Percentiles rank a stretch among this genome's conserved stretches.
phyloP scores from a whole-genome alignment of 1,140 invertebrate genomes.

The Drosophila bifasciata region DNA sequence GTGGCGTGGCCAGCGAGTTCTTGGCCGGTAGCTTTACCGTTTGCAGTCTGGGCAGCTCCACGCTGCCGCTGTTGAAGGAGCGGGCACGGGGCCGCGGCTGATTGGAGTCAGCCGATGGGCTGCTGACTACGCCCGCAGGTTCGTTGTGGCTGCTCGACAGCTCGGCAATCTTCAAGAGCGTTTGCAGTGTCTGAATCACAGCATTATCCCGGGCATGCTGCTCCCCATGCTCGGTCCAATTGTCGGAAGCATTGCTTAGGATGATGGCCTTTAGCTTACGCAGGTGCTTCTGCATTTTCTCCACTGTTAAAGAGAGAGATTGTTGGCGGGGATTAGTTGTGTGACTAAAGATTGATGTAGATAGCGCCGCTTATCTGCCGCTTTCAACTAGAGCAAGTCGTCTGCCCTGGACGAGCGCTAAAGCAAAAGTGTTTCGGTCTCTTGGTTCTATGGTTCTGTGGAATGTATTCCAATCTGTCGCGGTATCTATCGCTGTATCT shows the following conservation, averaged over 20 bases:
- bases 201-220: conserved; percentile 75
- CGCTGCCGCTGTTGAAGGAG: conserved; percentile 68
- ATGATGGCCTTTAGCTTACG: conserved; percentile 74
- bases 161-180: conserved; percentile 78
- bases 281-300: conserved; percentile 82
- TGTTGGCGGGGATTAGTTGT: conserved; percentile 25
- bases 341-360: conserved; percentile 19
- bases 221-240: conserved; percentile 69
- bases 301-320: conserved; percentile 55
- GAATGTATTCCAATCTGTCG: conserved; percentile 51
- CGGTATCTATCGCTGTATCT: conserved; percentile 2
- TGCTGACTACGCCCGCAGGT: conserved; percentile 53
- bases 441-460: conserved; percentile 16
- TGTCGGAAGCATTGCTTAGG: conserved; percentile 56
- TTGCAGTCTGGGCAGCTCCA: conserved; percentile 63
- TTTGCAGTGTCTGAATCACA: conserved; percentile 76
- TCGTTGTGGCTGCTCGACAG: conserved; percentile 68
- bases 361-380: conserved; percentile 51
- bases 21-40: conserved; percentile 64
- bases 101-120: conserved; percentile 32
- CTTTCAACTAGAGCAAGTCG: conserved; percentile 50
- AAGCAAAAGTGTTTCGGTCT: conserved; percentile 58
- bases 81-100: conserved; percentile 57
- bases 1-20: conserved; percentile 64
- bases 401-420: conserved; percentile 57